Conservation (phyloP, 2,797 vertebrate genomes). For the Sciurus vulgaris region DNA sequence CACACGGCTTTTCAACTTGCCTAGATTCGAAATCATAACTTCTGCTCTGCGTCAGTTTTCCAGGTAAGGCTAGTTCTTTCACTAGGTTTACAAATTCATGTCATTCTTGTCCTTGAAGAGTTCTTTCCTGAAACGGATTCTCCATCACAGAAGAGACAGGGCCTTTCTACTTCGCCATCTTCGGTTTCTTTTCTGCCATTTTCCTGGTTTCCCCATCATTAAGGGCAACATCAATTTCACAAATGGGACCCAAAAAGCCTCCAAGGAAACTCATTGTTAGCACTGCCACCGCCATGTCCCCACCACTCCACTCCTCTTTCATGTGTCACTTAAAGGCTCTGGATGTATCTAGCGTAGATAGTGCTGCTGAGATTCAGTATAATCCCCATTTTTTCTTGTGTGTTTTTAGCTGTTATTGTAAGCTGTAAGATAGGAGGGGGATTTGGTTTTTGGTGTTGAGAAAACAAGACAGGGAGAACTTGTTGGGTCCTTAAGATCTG, state of each 20-base stretch:
- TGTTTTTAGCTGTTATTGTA: neutral
- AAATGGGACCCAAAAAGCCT: no score
- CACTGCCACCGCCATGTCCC: no score
- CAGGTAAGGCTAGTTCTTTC: slow-evolving; percentile 98
- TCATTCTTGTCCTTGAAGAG: slow-evolving; percentile 99
- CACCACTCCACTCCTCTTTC: no score
- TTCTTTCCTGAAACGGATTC: slow-evolving; percentile 87
- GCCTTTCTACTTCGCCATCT: no score
- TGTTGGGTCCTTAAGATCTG: neutral
- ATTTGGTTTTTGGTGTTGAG: neutral
- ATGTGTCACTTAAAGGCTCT: neutral
- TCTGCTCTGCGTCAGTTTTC: slow-evolving; percentile 97
- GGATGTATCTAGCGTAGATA: neutral
- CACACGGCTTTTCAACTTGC: slow-evolving; percentile 99
- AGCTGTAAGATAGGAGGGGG: neutral
- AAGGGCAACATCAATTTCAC: no score
- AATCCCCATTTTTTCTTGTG: neutral
- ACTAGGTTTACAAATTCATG: slow-evolving; percentile 99
- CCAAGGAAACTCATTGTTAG: no score
- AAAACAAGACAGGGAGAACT: neutral
- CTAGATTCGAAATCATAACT: slow-evolving; percentile 99
- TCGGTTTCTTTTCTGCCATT: no score
- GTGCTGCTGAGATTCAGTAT: neutral
- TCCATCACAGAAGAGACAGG: no score
- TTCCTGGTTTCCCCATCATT: no score